Evolutionary conservation across 2,113 vertebrate genomes (phyloP), one percentile per base, ranked within the genome.

Genomic region (Plectropomus leopardus): DNA sequence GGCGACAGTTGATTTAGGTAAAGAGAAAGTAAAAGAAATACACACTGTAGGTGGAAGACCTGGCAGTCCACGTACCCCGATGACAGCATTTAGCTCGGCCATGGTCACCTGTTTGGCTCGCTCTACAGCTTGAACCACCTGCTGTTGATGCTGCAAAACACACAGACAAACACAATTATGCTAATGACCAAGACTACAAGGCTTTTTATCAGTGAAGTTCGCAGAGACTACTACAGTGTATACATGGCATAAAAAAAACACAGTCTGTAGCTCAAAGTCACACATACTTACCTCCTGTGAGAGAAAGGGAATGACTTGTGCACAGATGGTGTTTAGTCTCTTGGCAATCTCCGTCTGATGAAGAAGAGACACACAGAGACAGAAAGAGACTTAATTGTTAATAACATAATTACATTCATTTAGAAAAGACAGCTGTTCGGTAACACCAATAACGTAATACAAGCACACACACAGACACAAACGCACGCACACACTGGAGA

Each of bases 281-380:
- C 80, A 80, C 73, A 66, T 72, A 88, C 81, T 90, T 97, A 99
- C 97, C 98, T 99, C 97, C 96, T 99, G 97, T 95, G 97, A 99
- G 93, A 99, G 97, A 96, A 99, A 99, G 79, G 97, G 97, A 94
- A 99, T 98, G 96, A 99, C 97, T 97, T 99, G 97, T 90, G 97
- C 97, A 96, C 97, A 99, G 95, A 99, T 99, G 83, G 97, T 98
- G 93, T 99, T 99, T 93, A 99, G 94, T 94, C 97, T 97, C 96
- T 99, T 99, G 92, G 97, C 97, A 77, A 99, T 98, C 96, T 99
- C 97, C 80, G 97, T 98, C 97, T 99, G 94, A 70, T 64, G 92
- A 72, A 85, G 74, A 83, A 90, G 55, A 92, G 67, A 85, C 85
- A 83, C 24, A 89, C 92, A 90, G 55, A 78, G 66, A 83, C 67